Evolutionary conservation across 2,797 vertebrate species (phyloP).

Genomic region (Diplodus puntazzo): DNA sequence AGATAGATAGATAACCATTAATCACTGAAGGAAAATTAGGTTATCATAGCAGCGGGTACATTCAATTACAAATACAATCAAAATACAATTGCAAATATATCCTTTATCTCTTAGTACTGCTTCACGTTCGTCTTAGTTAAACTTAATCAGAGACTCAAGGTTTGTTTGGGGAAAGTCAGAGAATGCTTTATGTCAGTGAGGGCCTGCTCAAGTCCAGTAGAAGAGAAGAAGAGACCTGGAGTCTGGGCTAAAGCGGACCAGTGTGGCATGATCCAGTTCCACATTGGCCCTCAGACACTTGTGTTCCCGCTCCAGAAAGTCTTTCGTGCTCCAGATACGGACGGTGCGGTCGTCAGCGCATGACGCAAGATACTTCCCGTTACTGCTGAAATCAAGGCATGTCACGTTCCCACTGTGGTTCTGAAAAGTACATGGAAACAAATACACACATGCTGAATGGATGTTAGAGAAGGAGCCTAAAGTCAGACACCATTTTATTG

Average conservation of each 20-base stretch:
- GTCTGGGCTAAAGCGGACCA: conserved; percentile 94
- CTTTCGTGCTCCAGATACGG: conserved; percentile 96
- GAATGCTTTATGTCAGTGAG: neutral
- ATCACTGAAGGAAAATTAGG: too few relatives aligned
- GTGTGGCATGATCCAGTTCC: conserved; percentile 91
- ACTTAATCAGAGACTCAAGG: neutral
- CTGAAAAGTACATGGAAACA: conserved; percentile 71
- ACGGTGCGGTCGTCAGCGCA: conserved; percentile 94
- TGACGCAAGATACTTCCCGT: conserved; percentile 94
- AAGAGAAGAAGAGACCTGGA: conserved; percentile 84
- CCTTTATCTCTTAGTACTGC: neutral
- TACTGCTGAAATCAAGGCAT: conserved; percentile 95
- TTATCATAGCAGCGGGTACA: too few relatives aligned
- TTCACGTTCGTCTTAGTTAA: neutral
- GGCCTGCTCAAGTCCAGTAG: neutral
- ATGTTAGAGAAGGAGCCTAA: neutral
- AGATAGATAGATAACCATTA: too few relatives aligned
- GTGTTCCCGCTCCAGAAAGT: conserved; percentile 92
- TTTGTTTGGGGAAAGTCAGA: neutral
- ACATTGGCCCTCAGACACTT: conserved; percentile 92
- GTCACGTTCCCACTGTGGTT: conserved; percentile 91
- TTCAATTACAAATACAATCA: too few relatives aligned
- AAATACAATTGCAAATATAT: too few relatives aligned
- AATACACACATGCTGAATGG: neutral
- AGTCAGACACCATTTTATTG: neutral